Base-by-base conservation (phyloP, 2,113 vertebrate genomes). In the Canis aureus region DNA sequence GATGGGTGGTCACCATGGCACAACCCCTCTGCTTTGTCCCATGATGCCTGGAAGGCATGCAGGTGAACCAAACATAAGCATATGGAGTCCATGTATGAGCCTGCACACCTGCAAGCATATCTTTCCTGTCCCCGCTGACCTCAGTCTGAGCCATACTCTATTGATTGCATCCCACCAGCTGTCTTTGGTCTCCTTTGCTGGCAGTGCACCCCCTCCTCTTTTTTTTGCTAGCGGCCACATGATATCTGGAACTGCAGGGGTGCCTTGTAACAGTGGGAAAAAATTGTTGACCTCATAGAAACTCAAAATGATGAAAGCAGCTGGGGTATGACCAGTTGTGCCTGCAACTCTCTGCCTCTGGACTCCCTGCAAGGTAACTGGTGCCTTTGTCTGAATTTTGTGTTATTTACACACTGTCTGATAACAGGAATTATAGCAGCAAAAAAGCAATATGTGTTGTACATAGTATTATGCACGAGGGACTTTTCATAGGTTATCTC, bases 171-270 rank as follows among this genome's bases (percentile, higher is more conserved):
- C 19, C 13, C 35, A 57, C 4, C 1, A 60, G 15, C 55, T 4
- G 11, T 57, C 29, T 79, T 25, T 23, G 4, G 43, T 86, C 57
- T 87, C 74, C 59, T 87, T 62, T 82, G 66, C 51, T 74, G 27
- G 59, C 81, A 49, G 25, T 35, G 8, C 2, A 0, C 12, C 64
- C 5, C 29, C 6, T 2, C 8, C 4, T 43, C 1, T 0, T 20
- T 38, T 10, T 66, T 79, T 38, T 15, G 60, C 80, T 57, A 80
- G 81, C 29, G 0, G 17, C 53, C 66, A 5, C 0, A 1, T 57
- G 29, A 53, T 49, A 76, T 13, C 60, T 66, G 16, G 53, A 89
- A 76, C 51, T 27, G 22, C 69, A 79, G 35, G 27, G 3, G 9
- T 35, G 38, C 35, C 64, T 93, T 9, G 1, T 17, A 25, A 9